A percentile compares a stretch with the other conserved stretches of the same genome.
phyloP scores from a whole-genome alignment of 2,113 vertebrate species.

The Callipepla californica region DNA sequence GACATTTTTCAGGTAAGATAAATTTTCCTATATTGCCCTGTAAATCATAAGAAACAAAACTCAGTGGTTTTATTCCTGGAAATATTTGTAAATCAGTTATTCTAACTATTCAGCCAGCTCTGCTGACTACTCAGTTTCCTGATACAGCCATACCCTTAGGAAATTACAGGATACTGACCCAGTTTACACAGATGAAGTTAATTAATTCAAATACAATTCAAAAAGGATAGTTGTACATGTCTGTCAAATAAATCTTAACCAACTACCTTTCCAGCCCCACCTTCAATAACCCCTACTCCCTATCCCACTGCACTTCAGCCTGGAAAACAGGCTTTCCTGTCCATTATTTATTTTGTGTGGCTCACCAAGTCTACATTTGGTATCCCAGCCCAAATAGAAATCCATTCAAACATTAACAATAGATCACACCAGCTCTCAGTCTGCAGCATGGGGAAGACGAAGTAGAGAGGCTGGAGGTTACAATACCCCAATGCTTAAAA shows the following conservation, averaged over 20 bases:
- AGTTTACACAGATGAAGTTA: constrained; percentile 74
- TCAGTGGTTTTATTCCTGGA: constrained; percentile 62
- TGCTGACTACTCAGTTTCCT: constrained; percentile 66
- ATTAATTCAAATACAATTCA: constrained; percentile 69
- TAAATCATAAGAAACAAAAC: constrained; percentile 57
- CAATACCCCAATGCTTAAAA: neutral
- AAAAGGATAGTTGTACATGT: constrained; percentile 47
- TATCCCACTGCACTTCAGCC: neutral
- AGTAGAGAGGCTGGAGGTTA: neutral
- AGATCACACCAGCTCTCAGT: constrained; percentile 35
- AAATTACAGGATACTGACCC: constrained; percentile 66
- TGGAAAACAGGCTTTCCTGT: constrained; percentile 49
- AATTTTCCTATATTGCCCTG: constrained; percentile 69
- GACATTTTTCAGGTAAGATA: constrained; percentile 72
- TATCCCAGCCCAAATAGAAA: constrained; percentile 47
- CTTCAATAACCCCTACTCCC: neutral
- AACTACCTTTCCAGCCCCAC: constrained; percentile 63
- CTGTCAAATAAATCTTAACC: constrained; percentile 69
- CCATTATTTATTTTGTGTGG: constrained; percentile 62
- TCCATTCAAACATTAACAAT: constrained; percentile 42
- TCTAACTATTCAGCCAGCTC: constrained; percentile 63
- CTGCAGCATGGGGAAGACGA: neutral
- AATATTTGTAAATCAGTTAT: constrained; percentile 72
- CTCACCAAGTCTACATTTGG: constrained; percentile 35
- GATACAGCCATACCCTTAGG: constrained; percentile 65